These are phyloP conservation scores for Chrysomallon squamiferum DNA, from an alignment of 1,140 invertebrate genomes.

Conservation along the genomic window DNA sequence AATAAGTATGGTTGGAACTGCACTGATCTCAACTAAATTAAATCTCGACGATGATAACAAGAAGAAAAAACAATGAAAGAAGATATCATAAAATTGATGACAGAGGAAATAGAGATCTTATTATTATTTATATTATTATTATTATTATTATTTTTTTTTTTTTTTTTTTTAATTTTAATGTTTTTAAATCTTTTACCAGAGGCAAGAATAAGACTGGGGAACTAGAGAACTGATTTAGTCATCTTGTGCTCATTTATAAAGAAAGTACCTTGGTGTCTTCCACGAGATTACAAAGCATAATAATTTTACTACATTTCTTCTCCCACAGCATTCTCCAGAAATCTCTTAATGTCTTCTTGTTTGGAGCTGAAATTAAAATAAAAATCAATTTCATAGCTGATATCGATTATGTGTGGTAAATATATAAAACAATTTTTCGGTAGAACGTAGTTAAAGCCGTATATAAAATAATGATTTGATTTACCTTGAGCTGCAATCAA, in stretches of 20 bases:
- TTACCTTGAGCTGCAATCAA: too few relatives aligned
- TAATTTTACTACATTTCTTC: constrained; percentile 41
- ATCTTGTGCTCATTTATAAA: not conserved
- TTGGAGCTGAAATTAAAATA: constrained; percentile 37
- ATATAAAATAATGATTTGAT: too few relatives aligned
- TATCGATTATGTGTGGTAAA: too few relatives aligned
- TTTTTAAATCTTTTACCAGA: not conserved
- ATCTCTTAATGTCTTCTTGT: constrained; percentile 33
- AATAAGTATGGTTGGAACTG: not conserved
- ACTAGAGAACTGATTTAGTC: not conserved
- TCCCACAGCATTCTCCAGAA: constrained; percentile 63
- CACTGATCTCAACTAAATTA: not conserved
- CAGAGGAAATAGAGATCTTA: not conserved
- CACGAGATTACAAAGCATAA: constrained; percentile 55
- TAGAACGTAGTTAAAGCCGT: too few relatives aligned
- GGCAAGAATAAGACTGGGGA: not conserved
- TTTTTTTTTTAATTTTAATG: not conserved
- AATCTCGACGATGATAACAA: not conserved
- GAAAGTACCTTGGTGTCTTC: constrained; percentile 52
- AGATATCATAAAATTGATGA: not conserved
- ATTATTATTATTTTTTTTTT: not conserved
- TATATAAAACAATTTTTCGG: too few relatives aligned
- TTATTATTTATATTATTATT: not conserved
- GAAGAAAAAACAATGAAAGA: not conserved
- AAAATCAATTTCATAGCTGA: too few relatives aligned